phyloP scores from a whole-genome alignment of 2,888 invertebrate genomes.

The Hypomecis punctinalis region DNA sequence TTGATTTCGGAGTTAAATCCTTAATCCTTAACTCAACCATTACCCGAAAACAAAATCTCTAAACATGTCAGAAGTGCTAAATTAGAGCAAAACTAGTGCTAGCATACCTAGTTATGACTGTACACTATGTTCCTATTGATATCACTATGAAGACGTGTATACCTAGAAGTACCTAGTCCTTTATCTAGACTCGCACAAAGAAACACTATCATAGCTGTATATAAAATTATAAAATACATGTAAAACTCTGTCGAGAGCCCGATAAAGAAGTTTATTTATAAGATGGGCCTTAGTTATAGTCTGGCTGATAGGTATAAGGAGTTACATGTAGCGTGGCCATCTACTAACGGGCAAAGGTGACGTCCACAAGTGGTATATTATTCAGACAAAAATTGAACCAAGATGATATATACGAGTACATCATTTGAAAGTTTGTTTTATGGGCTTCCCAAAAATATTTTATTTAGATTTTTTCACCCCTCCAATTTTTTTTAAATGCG shows the following conservation, averaged over 20 bases:
- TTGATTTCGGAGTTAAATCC: too few species aligned
- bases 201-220: conserved; percentile 54
- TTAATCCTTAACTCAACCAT: too few species aligned
- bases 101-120: neutral
- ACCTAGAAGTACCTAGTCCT: conserved; percentile 41
- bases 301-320: neutral
- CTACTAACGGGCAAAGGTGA: neutral
- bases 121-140: conserved; percentile 1
- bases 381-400: too few species aligned
- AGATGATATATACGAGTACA: too few species aligned
- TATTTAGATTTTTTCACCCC: too few species aligned
- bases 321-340: too few species aligned
- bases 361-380: too few species aligned
- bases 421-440: too few species aligned
- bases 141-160: conserved; percentile 24
- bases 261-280: conserved; percentile 80
- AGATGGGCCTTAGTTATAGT: conserved; percentile 69
- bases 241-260: conserved; percentile 48
- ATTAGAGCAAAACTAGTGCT: neutral
- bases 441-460: too few species aligned
- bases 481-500: too few species aligned
- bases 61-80: too few species aligned
- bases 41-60: too few species aligned
- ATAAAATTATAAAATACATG: conserved; percentile 43
- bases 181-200: conserved; percentile 74